Conservation (phyloP, 2,888 invertebrate species). For the Cataglyphis albicans region DNA sequence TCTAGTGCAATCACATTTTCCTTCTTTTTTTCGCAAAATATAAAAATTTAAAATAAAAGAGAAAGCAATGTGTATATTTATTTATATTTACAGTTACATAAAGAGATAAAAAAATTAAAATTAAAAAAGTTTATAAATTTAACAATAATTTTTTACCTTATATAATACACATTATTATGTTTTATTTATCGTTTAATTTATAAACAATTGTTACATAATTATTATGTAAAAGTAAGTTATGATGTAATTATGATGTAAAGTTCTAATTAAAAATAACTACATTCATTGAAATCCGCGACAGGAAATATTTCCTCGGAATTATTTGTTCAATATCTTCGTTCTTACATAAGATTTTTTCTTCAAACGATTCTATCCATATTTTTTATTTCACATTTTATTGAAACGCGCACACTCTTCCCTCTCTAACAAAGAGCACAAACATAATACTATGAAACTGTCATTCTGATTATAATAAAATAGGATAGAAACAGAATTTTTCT, state of each 20-base stretch:
- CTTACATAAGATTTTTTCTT: neutral
- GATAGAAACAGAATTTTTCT: neutral
- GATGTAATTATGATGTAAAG: too few relatives aligned
- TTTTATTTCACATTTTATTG: conserved; percentile 9
- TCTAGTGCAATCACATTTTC: neutral
- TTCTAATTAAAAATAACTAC: neutral
- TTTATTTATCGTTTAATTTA: neutral
- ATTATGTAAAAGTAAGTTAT: neutral
- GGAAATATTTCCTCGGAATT: neutral
- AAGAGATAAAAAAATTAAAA: too few relatives aligned
- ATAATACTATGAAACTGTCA: conserved; percentile 7
- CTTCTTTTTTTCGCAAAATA: neutral
- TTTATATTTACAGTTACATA: neutral
- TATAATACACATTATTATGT: neutral
- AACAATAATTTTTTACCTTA: neutral
- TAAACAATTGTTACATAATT: neutral
- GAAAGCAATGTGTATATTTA: neutral
- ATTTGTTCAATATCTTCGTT: neutral
- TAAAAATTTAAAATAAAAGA: neutral
- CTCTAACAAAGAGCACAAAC: neutral
- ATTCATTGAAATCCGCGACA: neutral
- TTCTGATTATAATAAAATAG: neutral
- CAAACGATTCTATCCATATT: neutral
- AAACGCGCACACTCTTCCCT: neutral
- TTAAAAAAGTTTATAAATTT: neutral